Percentiles rank a stretch among this genome's conserved stretches.
phyloP scores from a whole-genome alignment of 2,797 vertebrate genomes.

The Falco novaeseelandiae region DNA sequence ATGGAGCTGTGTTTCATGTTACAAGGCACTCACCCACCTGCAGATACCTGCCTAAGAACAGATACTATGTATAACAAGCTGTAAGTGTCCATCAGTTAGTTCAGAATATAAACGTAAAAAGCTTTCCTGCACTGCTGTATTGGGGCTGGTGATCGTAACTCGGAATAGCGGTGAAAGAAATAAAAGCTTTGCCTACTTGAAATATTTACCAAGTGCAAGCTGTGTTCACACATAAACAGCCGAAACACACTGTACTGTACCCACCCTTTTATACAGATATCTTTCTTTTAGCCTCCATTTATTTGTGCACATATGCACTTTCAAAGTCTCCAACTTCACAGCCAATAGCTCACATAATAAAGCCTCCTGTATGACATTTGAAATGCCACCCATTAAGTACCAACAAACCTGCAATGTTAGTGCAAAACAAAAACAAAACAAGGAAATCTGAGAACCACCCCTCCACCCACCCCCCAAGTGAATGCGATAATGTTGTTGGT shows the following conservation, averaged over 20 bases:
- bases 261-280: neutral
- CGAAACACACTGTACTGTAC: neutral
- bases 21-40: neutral
- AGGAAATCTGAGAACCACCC: neutral
- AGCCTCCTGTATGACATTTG: neutral
- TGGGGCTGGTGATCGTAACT: accelerated
- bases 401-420: neutral
- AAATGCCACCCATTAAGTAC: neutral
- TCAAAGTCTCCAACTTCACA: neutral
- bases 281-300: neutral
- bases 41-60: neutral
- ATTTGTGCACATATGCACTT: neutral
- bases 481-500: neutral
- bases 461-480: neutral
- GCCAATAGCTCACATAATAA: neutral
- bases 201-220: neutral
- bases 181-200: neutral
- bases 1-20: neutral
- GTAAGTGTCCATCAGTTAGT: neutral
- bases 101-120: neutral
- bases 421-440: neutral
- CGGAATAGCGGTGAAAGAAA: neutral
- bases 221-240: neutral
- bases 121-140: neutral
- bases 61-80: accelerated